Percentiles rank a stretch among this genome's conserved stretches.
Conservation (phyloP, 2,113 vertebrate species). For the Zeus faber region DNA sequence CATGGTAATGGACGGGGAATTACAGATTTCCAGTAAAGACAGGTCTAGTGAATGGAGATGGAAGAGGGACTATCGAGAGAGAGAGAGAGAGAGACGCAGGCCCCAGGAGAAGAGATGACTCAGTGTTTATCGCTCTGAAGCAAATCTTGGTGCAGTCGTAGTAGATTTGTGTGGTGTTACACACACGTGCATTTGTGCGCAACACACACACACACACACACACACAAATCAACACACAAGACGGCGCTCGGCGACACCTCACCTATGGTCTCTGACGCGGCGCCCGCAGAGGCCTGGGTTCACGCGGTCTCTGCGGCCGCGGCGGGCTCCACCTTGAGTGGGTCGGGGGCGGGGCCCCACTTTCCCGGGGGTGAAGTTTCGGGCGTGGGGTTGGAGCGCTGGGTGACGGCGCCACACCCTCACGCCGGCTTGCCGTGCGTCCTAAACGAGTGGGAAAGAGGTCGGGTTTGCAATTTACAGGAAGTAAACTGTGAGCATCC, state of each 20-base stretch:
- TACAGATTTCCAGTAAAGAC: neutral
- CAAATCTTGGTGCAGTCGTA: conserved; percentile 15
- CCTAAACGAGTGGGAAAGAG: too few relatives aligned
- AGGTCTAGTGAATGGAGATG: neutral
- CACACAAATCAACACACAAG: neutral
- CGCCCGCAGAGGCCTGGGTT: too few relatives aligned
- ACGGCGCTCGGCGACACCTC: neutral
- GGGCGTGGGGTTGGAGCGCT: too few relatives aligned
- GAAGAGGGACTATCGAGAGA: conserved; percentile 1
- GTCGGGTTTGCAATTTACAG: too few relatives aligned
- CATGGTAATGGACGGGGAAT: neutral
- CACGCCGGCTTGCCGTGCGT: too few relatives aligned
- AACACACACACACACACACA: conserved; percentile 10
- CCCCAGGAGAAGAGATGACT: conserved; percentile 19
- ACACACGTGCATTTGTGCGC: conserved; percentile 8
- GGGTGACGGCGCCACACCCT: too few relatives aligned
- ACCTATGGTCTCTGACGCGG: neutral
- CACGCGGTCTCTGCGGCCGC: too few relatives aligned
- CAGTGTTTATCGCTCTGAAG: conserved; percentile 38
- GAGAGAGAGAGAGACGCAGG: conserved; percentile 8
- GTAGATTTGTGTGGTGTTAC: conserved; percentile 13
- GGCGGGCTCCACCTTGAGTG: too few relatives aligned
- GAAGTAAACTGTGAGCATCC: too few relatives aligned
- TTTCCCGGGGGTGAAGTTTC: too few relatives aligned
- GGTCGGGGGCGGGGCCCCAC: too few relatives aligned